Evolutionary conservation across 2,113 vertebrate species (phyloP), one percentile per base, ranked within the genome.

Genomic region (Sialia sialis): DNA sequence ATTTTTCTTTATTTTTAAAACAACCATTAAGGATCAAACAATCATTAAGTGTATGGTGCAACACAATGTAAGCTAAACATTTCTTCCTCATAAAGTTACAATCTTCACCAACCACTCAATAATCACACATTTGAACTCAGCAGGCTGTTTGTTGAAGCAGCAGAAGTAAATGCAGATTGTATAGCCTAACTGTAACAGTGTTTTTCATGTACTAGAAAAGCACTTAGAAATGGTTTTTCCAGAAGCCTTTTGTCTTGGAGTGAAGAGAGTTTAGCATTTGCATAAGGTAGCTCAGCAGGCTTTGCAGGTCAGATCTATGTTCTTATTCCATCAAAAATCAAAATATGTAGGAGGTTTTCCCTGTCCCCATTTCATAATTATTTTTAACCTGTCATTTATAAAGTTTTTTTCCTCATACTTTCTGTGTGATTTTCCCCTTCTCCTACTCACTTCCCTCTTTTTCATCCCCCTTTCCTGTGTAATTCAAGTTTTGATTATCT

Each of bases 101-200:
- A 0, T 59, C 25, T 89, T 62, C 17, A 26, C 13, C 5, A 26
- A 4, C 9, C 10, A 29, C 4, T 16, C 2, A 16, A 8, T 64
- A 21, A 39, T 43, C 13, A 9, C n/a, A 32, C 4, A 21, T 86
- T 32, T 80, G 49, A 92, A 75, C 9, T 59, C 25, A 11, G 43
- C 26, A 70, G 56, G 7, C 21, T 36, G 39, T 54, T 68, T 84
- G 32, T 82, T 2, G 1, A 85, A 85, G 54, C 6, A 75, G 32
- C 39, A 79, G 48, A 72, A 82, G 13, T 36, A 49, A 20, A 12
- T 29, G 27, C 4, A 76, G n/a, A 60, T 90, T 92, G 78, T 58
- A 55, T 32, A 64, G 44, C 19, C 23, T 30, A 46, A 70, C 3
- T 49, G 11, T 30, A 55, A 55, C 5, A 55, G 16, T 19, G 3